phyloP scores from a whole-genome alignment of 2,888 invertebrate species.

The Ophraella communa region DNA sequence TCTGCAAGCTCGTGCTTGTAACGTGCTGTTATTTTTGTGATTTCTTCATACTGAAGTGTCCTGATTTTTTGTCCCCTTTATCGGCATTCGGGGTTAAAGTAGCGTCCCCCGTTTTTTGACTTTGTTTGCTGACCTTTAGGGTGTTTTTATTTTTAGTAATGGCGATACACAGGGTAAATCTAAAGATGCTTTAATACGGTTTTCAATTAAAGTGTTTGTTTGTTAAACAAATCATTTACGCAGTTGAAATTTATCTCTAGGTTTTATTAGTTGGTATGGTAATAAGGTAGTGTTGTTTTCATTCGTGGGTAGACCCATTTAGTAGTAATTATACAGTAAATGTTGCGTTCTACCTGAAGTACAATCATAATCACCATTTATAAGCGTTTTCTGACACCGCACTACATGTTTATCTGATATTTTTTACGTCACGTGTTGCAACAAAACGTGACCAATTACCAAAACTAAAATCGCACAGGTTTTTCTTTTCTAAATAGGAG shows the following conservation, averaged over 20 bases:
- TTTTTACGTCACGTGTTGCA: conserved; percentile 17
- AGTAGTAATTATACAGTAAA: background rate
- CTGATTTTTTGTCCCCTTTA: conserved; percentile 32
- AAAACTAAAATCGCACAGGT: conserved; percentile 1
- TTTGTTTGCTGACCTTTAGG: conserved; percentile 16
- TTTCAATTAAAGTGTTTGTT: no score
- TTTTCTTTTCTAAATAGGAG: background rate
- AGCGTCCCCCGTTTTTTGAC: conserved; percentile 23
- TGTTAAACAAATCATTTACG: no score
- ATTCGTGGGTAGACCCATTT: background rate
- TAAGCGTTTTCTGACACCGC: background rate
- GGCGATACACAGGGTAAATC: background rate
- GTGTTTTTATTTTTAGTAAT: background rate
- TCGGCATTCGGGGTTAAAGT: conserved; percentile 28
- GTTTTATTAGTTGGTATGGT: no score
- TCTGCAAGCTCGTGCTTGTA: conserved; percentile 50
- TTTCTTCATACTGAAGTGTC: conserved; percentile 31
- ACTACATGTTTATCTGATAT: conserved; percentile 7
- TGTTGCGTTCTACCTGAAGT: background rate
- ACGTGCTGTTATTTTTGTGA: conserved; percentile 46
- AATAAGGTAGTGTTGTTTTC: background rate
- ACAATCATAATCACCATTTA: background rate
- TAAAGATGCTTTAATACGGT: no score
- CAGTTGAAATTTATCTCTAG: no score
- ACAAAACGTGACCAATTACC: conserved; percentile 18